Evolutionary conservation across 2,113 vertebrate genomes (phyloP).

Genomic region (Coreoperca whiteheadi): DNA sequence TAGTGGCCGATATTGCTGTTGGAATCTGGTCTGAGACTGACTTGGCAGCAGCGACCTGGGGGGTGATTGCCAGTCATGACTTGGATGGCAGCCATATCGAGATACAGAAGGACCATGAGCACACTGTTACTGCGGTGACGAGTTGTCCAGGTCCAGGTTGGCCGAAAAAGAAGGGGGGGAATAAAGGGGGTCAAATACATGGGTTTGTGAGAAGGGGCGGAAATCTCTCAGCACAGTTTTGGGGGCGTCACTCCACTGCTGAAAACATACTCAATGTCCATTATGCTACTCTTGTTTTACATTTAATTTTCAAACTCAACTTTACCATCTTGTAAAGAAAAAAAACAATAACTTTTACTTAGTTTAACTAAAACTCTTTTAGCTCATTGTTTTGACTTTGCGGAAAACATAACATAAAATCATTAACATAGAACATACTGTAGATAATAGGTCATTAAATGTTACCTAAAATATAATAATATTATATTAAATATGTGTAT

Average conservation of each 20-base stretch:
- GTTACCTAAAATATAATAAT: background rate
- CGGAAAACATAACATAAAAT: too few species aligned
- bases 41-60: slow-evolving; percentile 19
- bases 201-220: background rate
- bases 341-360: too few species aligned
- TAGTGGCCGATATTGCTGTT: background rate
- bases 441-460: background rate
- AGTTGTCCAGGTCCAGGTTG: slow-evolving; percentile 12
- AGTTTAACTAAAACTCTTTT: background rate
- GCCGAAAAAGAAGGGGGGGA: background rate
- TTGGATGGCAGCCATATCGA: slow-evolving; percentile 39
- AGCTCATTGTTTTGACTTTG: background rate
- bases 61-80: slow-evolving; percentile 26
- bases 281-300: background rate
- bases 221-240: background rate
- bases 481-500: too few species aligned
- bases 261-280: background rate
- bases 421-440: background rate
- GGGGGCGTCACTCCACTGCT: background rate
- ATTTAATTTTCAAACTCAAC: background rate
- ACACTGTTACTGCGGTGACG: background rate
- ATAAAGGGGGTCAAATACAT: background rate
- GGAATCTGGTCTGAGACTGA: slow-evolving; percentile 13
- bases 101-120: background rate
- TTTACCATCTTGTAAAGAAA: too few species aligned